Base-by-base conservation (phyloP, 35 echinoderm and acorn worm genomes). In the Apostichopus japonicus region DNA sequence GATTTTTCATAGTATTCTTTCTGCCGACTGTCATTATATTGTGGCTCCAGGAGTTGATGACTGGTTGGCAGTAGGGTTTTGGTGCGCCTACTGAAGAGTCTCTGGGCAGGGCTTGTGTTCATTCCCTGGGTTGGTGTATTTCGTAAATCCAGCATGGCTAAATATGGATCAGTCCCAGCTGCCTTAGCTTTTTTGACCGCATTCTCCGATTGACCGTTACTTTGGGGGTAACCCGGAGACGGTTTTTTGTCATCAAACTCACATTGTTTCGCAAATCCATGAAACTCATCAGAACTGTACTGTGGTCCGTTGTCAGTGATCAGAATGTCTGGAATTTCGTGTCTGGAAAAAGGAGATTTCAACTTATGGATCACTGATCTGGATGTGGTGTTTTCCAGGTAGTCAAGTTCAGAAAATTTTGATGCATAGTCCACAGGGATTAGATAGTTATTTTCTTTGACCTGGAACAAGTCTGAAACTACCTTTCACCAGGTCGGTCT, bases 351-450 rank as follows among this genome's bases (percentile, higher is more conserved):
- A 8, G 57, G 72, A n/a, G 6, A 8, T 25, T 92, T 92, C 10
- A 17, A 55, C 13, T 16, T 15, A 58, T 92, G 70, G 3, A 90
- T 90, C 6, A 75, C 88, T 19, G 62, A 16, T 77, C 25, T 27
- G 22, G 15, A 33, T 5, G n/a, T 90, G 8, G 25, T 10, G 14
- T 72, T 70, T 17, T 16, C 21, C 53, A 90, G 75, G 23, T 93
- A 80, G 78, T 90, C 23, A 16, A 94, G 79, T 54, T 96, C 93
- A 22, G 62, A 80, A 71, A 82, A 97, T 9, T 53, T 94, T 53
- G 91, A 97, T 33, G 90, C 93, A 17, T 93, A 97, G 80, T 97
- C 95, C 25, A 89, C 86, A 13, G 63, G 72, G 86, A 89, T 89
- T 4, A 89, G 61, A 71, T 89, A 89, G 4, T 89, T 11, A 71